These are phyloP conservation scores for Melanerpes aurifrons DNA, from an alignment of 2,113 vertebrate species.

Conservation along the genomic window DNA sequence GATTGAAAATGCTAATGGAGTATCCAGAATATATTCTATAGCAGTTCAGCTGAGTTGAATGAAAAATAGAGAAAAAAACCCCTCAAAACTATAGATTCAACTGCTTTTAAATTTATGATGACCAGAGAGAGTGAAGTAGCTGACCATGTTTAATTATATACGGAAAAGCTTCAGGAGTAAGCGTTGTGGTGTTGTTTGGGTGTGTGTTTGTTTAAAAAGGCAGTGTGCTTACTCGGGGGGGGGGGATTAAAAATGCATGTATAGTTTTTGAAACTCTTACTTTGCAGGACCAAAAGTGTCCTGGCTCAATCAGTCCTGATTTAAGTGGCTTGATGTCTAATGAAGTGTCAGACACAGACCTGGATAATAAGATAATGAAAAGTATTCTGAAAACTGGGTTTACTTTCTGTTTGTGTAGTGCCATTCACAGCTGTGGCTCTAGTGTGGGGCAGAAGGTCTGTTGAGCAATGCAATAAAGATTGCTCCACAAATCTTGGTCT, in stretches of 20 bases:
- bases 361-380: not conserved
- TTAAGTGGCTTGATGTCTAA: not conserved
- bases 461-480: not conserved
- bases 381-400: not conserved
- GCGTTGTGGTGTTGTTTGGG: no score
- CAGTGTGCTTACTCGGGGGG: not conserved
- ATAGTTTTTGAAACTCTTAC: not conserved
- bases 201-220: not conserved
- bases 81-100: not conserved
- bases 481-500: not conserved
- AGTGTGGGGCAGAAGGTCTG: not conserved
- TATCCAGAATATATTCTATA: not conserved
- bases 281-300: not conserved
- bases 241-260: not conserved
- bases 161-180: not conserved
- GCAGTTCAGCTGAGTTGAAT: constrained; percentile 3
- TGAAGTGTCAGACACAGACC: not conserved
- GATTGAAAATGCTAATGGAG: not conserved
- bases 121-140: not conserved
- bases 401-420: not conserved
- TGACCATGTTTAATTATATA: not conserved
- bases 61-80: not conserved
- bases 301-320: not conserved
- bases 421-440: not conserved
- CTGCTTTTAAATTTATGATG: not conserved